Evolutionary conservation across 2,888 invertebrate species (phyloP), one percentile per base, ranked within the genome.

Genomic region (Rhingia campestris): DNA sequence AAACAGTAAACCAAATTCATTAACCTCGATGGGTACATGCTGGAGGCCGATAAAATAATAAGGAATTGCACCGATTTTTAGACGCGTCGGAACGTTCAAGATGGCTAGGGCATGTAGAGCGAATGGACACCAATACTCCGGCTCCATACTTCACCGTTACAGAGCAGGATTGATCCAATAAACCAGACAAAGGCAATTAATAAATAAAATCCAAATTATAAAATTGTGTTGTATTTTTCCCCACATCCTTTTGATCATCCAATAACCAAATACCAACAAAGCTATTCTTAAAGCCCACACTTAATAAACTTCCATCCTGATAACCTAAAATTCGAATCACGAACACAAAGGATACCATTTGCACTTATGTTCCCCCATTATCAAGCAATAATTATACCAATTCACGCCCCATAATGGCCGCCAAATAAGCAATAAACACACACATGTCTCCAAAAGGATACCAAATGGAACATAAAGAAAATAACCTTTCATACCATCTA

Each of bases 341-440:
- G 43, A 9, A 14, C 51, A 14, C 35, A 76, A 67, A 61, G 58
- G 53, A 61, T 45, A 61, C 22, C 76, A 76, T 61, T 76, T 10
- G 47, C 53, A 39, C 39, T 59, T 53, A 54, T 61, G 67, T n/a
- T 2, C 2, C n/a, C n/a, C 45, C 53, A 61, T 69, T 61, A 69
- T 49, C 67, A 61, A 39, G 61, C 76, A 45, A 76, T 76, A 76
- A 61, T 76, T 76, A 76, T 45, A 61, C 37, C 37, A 45, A 59
- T 69, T 61, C 45, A 53, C 45, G 59, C 14, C 67, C n/a, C 47
- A 33, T 56, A 51, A 59, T 67, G 32, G 45, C 35, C 66, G 43
- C 35, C 43, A 49, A 7, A 22, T 22, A 32, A 51, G 59, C 59
- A 35, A 59, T 75, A 75, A 75, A 75, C 66, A 59, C 66, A 59